Evolutionary conservation across 1,140 invertebrate genomes (phyloP).

Genomic region (Drosophila chauvacae): DNA sequence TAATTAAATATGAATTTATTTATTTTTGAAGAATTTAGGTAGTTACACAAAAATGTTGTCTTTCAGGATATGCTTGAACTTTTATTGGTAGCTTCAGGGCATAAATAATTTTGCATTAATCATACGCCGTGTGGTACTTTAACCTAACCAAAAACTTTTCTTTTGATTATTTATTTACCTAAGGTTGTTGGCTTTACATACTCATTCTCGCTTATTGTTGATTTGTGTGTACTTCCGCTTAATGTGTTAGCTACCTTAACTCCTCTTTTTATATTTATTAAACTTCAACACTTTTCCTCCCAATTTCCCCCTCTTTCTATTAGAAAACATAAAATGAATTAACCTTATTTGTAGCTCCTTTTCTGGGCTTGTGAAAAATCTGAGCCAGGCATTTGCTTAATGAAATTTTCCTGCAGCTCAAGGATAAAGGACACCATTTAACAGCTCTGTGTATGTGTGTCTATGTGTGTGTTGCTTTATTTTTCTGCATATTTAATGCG

Average conservation of each 20-base stretch:
- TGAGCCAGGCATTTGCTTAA: constrained; percentile 24
- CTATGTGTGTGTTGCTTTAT: constrained; percentile 30
- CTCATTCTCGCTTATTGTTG: not conserved
- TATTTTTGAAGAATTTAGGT: not conserved
- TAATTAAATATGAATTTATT: not conserved
- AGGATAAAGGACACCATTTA: constrained; percentile 32
- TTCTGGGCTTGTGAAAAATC: not conserved
- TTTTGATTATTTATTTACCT: not conserved
- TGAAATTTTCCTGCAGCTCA: constrained; percentile 31
- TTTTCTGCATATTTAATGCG: constrained; percentile 48
- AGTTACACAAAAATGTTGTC: too few species aligned
- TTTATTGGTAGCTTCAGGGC: too few species aligned
- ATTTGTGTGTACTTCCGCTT: fast-evolving
- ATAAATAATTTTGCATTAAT: not conserved
- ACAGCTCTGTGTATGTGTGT: constrained; percentile 13
- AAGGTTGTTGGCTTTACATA: too few species aligned
- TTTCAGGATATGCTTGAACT: not conserved
- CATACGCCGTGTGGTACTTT: constrained; percentile 35
- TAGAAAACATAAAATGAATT: not conserved
- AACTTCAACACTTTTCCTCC: not conserved
- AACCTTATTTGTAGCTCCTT: not conserved
- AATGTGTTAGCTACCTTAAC: not conserved
- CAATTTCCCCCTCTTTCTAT: too few species aligned
- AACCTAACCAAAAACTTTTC: not conserved
- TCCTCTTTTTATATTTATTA: not conserved